phyloP scores from a whole-genome alignment of 2,888 invertebrate species.

The Tupiocoris notatus region DNA sequence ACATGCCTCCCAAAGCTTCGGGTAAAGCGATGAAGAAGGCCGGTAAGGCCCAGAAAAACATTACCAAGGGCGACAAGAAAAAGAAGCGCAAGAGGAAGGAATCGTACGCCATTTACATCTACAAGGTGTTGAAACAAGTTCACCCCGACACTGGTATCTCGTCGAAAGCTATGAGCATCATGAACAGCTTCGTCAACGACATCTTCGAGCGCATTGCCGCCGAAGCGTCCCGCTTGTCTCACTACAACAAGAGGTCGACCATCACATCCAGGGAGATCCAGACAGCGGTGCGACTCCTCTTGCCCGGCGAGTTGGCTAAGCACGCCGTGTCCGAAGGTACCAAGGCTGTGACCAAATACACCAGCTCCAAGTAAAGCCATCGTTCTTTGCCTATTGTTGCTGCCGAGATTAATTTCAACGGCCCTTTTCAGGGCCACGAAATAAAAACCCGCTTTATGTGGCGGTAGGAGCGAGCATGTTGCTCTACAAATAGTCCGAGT shows the following conservation, averaged over 20 bases:
- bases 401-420: constrained; percentile 46
- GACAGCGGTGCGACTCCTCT: too few species aligned
- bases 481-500: too few species aligned
- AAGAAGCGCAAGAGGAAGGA: constrained; percentile 60
- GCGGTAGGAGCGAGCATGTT: too few species aligned
- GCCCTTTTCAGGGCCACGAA: constrained; percentile 49
- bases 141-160: constrained; percentile 67
- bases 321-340: too few species aligned
- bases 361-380: too few species aligned
- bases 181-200: constrained; percentile 75
- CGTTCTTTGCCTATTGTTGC: too few species aligned
- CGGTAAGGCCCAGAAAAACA: constrained; percentile 61
- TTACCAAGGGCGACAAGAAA: constrained; percentile 61
- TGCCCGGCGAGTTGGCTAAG: too few species aligned
- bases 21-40: constrained; percentile 58
- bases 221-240: constrained; percentile 65
- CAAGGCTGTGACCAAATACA: too few species aligned
- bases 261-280: constrained; percentile 69
- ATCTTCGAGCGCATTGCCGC: constrained; percentile 69
- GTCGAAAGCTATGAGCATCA: constrained; percentile 68
- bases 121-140: constrained; percentile 63
- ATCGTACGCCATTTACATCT: constrained; percentile 61
- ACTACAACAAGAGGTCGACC: constrained; percentile 63
- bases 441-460: too few species aligned
- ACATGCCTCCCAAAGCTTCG: constrained; percentile 41